phyloP scores from a whole-genome alignment of 1,140 invertebrate genomes.

The Charaxes varanes region DNA sequence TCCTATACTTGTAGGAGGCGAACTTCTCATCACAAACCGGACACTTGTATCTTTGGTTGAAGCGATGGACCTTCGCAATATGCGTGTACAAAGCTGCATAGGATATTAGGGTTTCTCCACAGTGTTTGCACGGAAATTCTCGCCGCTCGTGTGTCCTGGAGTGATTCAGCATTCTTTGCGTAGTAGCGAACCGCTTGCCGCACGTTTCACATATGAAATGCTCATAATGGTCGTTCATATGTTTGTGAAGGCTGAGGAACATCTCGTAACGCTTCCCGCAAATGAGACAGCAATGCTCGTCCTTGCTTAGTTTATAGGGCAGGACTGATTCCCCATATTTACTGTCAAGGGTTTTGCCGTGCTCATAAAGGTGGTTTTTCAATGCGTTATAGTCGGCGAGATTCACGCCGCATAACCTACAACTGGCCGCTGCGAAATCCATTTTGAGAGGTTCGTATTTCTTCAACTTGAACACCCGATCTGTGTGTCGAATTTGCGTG shows the following conservation, averaged over 20 bases:
- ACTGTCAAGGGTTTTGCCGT: constrained; percentile 44
- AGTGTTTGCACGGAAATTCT: constrained; percentile 60
- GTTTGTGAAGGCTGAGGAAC: constrained; percentile 63
- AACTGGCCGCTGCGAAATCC: constrained; percentile 44
- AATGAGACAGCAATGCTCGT: constrained; percentile 51
- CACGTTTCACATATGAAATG: constrained; percentile 69
- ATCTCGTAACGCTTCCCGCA: constrained; percentile 60
- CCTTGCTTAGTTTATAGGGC: constrained; percentile 53
- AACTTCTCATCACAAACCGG: constrained; percentile 63
- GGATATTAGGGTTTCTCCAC: constrained; percentile 41
- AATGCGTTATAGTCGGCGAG: constrained; percentile 40
- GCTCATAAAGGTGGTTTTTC: constrained; percentile 46
- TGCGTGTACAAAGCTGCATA: constrained; percentile 46
- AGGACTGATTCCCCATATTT: constrained; percentile 49
- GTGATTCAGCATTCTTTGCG: constrained; percentile 55
- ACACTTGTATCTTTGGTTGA: constrained; percentile 61
- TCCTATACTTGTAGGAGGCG: constrained; percentile 48
- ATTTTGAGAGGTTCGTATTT: constrained; percentile 66
- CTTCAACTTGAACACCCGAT: constrained; percentile 36
- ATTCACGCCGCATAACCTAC: constrained; percentile 44
- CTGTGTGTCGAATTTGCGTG: constrained; percentile 34
- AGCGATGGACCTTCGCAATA: constrained; percentile 47
- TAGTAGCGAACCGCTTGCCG: constrained; percentile 58
- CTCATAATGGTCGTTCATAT: constrained; percentile 66
- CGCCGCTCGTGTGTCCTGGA: constrained; percentile 46